phyloP scores from a whole-genome alignment of 2,113 vertebrate genomes.

The Sakesphorus luctuosus region DNA sequence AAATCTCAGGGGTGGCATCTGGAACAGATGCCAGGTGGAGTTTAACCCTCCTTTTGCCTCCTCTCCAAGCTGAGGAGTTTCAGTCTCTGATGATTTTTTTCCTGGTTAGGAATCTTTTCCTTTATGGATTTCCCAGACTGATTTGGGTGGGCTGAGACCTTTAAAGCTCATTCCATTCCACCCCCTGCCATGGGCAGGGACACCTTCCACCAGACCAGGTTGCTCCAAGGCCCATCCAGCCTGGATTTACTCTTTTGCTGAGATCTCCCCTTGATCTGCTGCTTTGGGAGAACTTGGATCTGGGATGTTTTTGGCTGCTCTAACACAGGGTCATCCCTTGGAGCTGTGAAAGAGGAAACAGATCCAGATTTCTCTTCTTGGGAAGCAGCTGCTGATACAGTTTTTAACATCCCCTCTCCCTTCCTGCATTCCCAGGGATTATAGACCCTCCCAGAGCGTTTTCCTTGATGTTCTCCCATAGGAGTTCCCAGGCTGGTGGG shows the following conservation, averaged over 20 bases:
- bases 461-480: neutral
- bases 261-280: rapidly evolving
- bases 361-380: neutral
- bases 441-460: neutral
- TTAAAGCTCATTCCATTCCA: neutral
- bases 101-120: rapidly evolving
- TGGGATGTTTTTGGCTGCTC: neutral
- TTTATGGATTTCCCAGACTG: neutral
- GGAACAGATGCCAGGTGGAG: neutral
- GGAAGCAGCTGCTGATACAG: rapidly evolving
- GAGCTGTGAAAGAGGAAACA: neutral
- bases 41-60: neutral
- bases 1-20: neutral
- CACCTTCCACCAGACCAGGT: neutral
- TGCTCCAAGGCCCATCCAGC: neutral
- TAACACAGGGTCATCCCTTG: neutral
- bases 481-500: neutral
- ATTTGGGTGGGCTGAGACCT: neutral
- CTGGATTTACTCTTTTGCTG: neutral
- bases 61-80: neutral
- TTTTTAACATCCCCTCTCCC: neutral
- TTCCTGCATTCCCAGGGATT: neutral
- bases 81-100: rapidly evolving
- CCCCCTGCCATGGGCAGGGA: neutral
- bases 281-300: neutral